Evolutionary conservation across 2,113 vertebrate genomes (phyloP), one percentile per base, ranked within the genome.

Genomic region (Cinclus cinclus): DNA sequence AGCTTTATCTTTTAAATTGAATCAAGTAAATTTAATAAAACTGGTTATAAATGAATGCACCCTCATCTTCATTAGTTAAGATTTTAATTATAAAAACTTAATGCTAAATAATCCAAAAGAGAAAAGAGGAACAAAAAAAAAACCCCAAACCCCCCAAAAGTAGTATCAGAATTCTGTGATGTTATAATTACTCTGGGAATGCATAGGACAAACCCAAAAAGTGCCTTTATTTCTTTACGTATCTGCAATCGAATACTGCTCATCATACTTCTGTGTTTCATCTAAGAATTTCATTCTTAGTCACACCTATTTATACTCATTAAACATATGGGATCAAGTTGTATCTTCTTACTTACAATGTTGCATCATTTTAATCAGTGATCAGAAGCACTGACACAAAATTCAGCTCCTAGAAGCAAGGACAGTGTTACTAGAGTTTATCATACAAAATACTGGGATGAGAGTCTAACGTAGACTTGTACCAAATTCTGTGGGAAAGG

Each of bases 21-120:
- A 92, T 94, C 42, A 74, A 77, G 68, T 30, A 87, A 88, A 93
- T 94, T 71, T 83, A 92, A 94, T 89, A 91, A 75, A 85, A 90
- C 33, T 58, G n/a, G n/a, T 59, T 89, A 77, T 39, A 90, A 89
- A 89, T 83, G 56, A 89, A 87, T 8, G 49, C 18, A 81, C n/a
- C 23, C 14, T 88, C 8, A 6, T 70, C 46, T 83, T 77, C 30
- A 0, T 73, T 80, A 59, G 56, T 52, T 53, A 79, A 86, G 50
- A 53, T 58, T 92, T 73, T 89, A 88, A 83, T 88, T 83, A 77
- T 21, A 83, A 92, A 75, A 85, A 76, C 9, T 23, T 42, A 49
- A 74, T 42, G 58, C 50, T 79, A 87, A 94, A 75, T 87, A 86
- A 89, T 50, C 44, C 53, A 49, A 91, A 90, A 77, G 2, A 80